Conservation (phyloP, 2,797 vertebrate species). For the Xerus rutilus region DNA sequence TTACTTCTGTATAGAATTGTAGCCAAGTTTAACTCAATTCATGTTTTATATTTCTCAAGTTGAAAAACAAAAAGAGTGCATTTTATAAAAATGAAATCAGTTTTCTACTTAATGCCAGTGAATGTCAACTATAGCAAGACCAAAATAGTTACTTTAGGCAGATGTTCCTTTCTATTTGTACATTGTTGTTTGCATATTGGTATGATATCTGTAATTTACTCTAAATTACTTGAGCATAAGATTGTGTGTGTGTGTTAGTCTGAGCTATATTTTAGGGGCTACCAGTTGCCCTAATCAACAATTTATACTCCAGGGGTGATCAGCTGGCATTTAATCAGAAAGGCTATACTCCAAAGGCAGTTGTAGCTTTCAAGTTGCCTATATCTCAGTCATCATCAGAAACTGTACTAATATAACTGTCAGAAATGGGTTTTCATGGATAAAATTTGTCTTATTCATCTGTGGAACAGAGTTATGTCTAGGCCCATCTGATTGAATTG, state of each 20-base stretch:
- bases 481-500: background rate
- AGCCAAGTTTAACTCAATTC: background rate
- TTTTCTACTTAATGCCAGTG: background rate
- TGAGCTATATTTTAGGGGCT: background rate
- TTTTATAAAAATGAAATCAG: background rate
- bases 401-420: background rate
- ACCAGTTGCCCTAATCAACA: background rate
- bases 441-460: slow-evolving; percentile 37
- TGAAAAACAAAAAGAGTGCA: background rate
- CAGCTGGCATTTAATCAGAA: background rate
- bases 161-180: background rate
- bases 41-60: slow-evolving; percentile 23
- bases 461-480: background rate
- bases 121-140: background rate
- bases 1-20: background rate
- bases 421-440: background rate
- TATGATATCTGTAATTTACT: slow-evolving; percentile 13
- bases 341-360: background rate
- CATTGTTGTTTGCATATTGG: background rate
- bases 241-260: background rate
- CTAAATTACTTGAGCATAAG: slow-evolving; percentile 2
- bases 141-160: slow-evolving; percentile 9
- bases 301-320: background rate
- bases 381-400: background rate
- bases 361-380: background rate